phyloP scores from a whole-genome alignment of 2,113 vertebrate genomes.

The Mesitornis unicolor region DNA sequence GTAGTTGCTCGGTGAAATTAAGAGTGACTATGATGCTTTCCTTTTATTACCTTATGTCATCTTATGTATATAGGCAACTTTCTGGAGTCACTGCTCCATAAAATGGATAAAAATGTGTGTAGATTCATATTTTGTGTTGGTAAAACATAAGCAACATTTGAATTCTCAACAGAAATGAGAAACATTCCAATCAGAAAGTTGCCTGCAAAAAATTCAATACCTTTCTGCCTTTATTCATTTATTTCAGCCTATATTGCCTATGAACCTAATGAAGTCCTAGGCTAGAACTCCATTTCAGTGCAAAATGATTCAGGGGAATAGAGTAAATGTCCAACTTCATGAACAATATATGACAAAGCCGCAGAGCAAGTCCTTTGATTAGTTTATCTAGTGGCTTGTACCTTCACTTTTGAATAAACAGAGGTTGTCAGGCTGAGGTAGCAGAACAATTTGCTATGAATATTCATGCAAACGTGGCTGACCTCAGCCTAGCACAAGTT shows the following conservation, averaged over 20 bases:
- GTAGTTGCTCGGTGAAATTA: constrained; percentile 52
- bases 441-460: neutral
- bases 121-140: constrained; percentile 9
- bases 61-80: constrained; percentile 24
- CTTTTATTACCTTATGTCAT: constrained; percentile 46
- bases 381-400: constrained; percentile 1
- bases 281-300: constrained; percentile 4
- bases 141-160: constrained; percentile 17
- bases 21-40: constrained; percentile 25
- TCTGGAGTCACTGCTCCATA: constrained; percentile 28
- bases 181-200: neutral
- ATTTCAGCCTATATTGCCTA: constrained; percentile 13
- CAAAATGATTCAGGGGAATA: constrained; percentile 20
- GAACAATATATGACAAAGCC: neutral
- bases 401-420: neutral
- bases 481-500: neutral
- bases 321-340: neutral
- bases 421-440: neutral
- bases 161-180: constrained; percentile 37
- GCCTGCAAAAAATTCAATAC: constrained; percentile 15
- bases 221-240: constrained; percentile 26
- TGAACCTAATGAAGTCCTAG: constrained; percentile 40
- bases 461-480: neutral
- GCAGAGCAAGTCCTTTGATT: neutral
- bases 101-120: constrained; percentile 28